Conservation (phyloP, 2,113 vertebrate genomes). For the Limnothrissa miodon region DNA sequence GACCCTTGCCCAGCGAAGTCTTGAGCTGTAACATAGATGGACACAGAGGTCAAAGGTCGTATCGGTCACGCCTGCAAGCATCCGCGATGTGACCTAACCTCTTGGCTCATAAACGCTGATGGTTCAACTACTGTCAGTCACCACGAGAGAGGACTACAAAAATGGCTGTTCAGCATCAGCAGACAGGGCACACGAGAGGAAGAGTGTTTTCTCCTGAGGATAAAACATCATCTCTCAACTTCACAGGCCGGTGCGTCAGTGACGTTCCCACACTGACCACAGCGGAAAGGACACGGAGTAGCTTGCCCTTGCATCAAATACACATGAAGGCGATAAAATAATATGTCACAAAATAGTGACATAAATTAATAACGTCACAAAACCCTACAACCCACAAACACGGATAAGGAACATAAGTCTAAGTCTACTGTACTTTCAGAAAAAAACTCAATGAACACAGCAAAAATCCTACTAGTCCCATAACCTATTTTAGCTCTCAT, state of each 20-base stretch:
- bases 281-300: not conserved
- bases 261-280: not conserved
- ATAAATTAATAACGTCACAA: no score
- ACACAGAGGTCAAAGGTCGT: not conserved
- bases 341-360: no score
- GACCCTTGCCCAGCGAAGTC: slow-evolving; percentile 91
- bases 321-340: not conserved
- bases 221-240: not conserved
- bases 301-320: not conserved
- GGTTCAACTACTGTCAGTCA: not conserved
- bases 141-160: not conserved
- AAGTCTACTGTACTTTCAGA: no score
- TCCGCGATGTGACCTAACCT: no score
- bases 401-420: not conserved
- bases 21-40: slow-evolving; percentile 74
- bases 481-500: not conserved
- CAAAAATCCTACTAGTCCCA: no score
- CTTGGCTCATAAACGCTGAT: not conserved
- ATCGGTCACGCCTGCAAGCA: not conserved
- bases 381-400: slow-evolving; percentile 21
- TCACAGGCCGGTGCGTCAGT: not conserved
- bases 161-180: not conserved
- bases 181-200: not conserved
- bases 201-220: not conserved
- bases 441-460: no score